These are phyloP conservation scores for Terebella lapidaria DNA, from an alignment of 2,888 invertebrate genomes.

Conservation along the genomic window DNA sequence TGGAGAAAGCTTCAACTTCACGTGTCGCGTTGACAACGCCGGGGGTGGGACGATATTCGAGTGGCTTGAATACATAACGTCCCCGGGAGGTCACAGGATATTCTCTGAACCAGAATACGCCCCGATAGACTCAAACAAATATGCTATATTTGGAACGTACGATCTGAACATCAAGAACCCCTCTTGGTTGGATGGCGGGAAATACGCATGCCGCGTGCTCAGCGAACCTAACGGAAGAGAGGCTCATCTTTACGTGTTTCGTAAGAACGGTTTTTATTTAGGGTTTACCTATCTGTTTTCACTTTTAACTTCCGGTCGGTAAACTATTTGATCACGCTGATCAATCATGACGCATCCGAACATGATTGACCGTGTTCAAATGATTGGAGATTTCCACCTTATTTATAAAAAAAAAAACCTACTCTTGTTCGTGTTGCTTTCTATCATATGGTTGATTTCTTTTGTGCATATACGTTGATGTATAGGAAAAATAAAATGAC, in stretches of 20 bases:
- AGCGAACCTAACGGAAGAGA: neutral
- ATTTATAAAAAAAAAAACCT: neutral
- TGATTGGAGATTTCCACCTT: too few relatives aligned
- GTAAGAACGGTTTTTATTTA: too few relatives aligned
- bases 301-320: too few relatives aligned
- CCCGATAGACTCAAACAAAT: neutral
- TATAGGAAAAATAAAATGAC: too few relatives aligned
- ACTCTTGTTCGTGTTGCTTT: neutral
- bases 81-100: neutral
- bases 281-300: too few relatives aligned
- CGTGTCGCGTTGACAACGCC: neutral
- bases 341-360: too few relatives aligned
- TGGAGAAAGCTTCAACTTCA: neutral
- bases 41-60: neutral
- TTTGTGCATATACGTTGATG: neutral
- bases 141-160: neutral
- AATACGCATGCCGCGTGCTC: neutral
- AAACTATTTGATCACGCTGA: too few relatives aligned
- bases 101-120: neutral
- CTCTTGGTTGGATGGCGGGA: neutral
- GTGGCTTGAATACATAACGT: neutral
- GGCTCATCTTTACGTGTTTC: neutral
- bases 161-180: neutral
- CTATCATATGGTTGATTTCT: neutral
- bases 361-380: too few relatives aligned